phyloP scores from a whole-genome alignment of 2,888 invertebrate genomes.

The Mylabris sibirica region DNA sequence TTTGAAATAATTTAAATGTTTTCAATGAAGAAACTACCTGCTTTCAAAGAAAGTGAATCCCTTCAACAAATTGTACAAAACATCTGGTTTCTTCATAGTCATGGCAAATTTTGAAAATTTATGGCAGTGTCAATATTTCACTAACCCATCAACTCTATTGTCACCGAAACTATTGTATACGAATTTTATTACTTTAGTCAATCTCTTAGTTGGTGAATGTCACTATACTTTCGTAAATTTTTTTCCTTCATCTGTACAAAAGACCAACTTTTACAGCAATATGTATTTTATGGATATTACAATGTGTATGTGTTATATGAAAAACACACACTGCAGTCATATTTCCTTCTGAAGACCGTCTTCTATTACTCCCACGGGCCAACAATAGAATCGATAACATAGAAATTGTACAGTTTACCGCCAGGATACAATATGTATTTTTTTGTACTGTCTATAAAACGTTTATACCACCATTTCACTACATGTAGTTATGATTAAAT shows the following conservation, averaged over 20 bases:
- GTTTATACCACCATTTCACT: conserved; percentile 34
- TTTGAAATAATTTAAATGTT: too few species aligned
- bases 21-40: too few species aligned
- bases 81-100: too few species aligned
- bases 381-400: conserved; percentile 53
- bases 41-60: too few species aligned
- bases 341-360: conserved; percentile 55
- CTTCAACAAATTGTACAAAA: too few species aligned
- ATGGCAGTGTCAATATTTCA: too few species aligned
- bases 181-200: too few species aligned
- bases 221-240: not conserved
- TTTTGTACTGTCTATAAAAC: conserved; percentile 39
- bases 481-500: not conserved
- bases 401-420: conserved; percentile 50
- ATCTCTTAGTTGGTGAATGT: too few species aligned
- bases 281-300: conserved; percentile 59
- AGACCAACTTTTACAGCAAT: conserved; percentile 56
- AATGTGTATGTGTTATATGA: conserved; percentile 54
- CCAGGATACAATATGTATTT: conserved; percentile 41
- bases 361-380: conserved; percentile 54
- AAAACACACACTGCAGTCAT: conserved; percentile 58
- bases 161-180: too few species aligned
- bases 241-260: conserved; percentile 38
- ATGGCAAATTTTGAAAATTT: too few species aligned
- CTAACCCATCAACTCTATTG: too few species aligned